Evolutionary conservation across 1,140 invertebrate genomes (phyloP).

Genomic region (Aradophagus sp.): DNA sequence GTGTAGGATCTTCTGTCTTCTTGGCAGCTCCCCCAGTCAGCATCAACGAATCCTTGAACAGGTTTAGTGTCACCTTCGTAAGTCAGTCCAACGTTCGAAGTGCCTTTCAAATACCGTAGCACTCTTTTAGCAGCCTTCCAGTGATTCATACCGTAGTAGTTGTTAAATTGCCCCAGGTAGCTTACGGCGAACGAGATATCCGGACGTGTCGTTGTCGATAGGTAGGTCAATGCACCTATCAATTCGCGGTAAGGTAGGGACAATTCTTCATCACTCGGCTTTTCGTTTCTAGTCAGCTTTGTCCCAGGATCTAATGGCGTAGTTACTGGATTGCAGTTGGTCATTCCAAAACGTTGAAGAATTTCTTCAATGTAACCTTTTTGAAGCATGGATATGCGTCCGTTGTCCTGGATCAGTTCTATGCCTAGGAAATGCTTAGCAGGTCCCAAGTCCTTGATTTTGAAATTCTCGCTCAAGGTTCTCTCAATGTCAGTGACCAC

Average conservation of each 20-base stretch:
- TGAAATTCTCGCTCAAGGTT: slow-evolving; percentile 39
- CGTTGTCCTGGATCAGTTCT: slow-evolving; percentile 1
- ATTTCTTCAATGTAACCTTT: slow-evolving; percentile 13
- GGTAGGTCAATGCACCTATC: slow-evolving; percentile 20
- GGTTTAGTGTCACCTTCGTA: slow-evolving; percentile 15
- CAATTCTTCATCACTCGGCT: background rate
- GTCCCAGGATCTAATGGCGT: slow-evolving; percentile 42
- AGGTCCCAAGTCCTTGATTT: slow-evolving; percentile 9
- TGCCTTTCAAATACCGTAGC: slow-evolving; percentile 62
- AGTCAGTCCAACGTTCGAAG: slow-evolving; percentile 18
- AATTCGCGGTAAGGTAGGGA: slow-evolving; percentile 21
- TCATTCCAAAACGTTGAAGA: slow-evolving; percentile 41
- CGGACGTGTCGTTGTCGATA: slow-evolving; percentile 4
- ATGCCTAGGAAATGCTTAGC: slow-evolving; percentile 15
- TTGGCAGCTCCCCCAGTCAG: slow-evolving; percentile 42
- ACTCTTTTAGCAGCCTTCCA: slow-evolving; percentile 17
- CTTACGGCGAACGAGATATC: slow-evolving; percentile 18
- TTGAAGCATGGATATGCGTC: slow-evolving; percentile 14
- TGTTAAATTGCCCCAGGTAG: slow-evolving; percentile 22
- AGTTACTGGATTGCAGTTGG: slow-evolving; percentile 39
- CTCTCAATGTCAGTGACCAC: slow-evolving; percentile 15
- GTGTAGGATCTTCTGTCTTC: slow-evolving; percentile 46
- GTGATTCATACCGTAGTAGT: background rate
- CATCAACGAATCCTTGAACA: slow-evolving; percentile 15
- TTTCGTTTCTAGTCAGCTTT: background rate